Conservation (phyloP, 2,113 vertebrate species). For the Hemiprocne comata region DNA sequence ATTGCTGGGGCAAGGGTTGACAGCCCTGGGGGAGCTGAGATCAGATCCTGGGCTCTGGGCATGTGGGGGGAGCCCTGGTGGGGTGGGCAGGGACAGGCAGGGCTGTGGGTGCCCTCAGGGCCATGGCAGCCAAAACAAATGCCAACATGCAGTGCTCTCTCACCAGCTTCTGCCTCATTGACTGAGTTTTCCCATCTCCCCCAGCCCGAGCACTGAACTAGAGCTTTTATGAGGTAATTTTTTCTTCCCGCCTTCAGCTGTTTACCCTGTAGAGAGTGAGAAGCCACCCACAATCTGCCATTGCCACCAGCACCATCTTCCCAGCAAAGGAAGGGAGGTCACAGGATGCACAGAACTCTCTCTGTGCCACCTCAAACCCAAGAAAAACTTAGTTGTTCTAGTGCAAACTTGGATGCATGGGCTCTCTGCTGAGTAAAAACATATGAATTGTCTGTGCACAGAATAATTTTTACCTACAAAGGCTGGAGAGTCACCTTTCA, state of each 20-base stretch:
- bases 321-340: background rate
- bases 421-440: background rate
- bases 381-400: background rate
- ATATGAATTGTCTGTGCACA: background rate
- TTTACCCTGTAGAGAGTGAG: background rate
- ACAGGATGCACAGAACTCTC: accelerated
- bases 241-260: background rate
- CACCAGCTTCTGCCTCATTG: background rate
- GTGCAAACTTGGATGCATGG: background rate
- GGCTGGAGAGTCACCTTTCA: background rate
- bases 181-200: background rate
- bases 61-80: accelerated
- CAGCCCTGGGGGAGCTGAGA: accelerated
- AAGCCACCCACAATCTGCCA: background rate
- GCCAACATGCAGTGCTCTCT: background rate
- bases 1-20: accelerated
- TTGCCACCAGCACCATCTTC: background rate
- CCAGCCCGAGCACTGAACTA: background rate
- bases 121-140: background rate
- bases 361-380: background rate
- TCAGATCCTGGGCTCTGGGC: background rate
- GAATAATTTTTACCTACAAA: background rate
- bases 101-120: background rate
- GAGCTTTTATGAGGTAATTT: background rate
- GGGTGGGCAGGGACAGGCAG: background rate